Evolutionary conservation across 2,113 vertebrate species (phyloP), one percentile per base, ranked within the genome.

Genomic region (Syngnathoides biaculeatus): DNA sequence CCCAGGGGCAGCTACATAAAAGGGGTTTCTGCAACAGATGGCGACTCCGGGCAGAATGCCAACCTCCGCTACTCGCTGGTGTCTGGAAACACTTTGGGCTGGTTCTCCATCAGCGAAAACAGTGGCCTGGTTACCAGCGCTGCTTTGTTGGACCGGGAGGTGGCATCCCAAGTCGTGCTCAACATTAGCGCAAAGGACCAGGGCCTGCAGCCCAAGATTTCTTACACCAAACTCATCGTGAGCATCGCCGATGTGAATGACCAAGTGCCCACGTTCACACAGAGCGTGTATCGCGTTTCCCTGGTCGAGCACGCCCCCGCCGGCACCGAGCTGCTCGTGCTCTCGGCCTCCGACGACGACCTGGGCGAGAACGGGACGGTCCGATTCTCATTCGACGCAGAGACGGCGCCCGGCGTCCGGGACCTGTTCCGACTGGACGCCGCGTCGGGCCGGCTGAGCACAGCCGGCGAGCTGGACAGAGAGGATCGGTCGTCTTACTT

Each of bases 121-220:
- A 98, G 96, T 0, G 97, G 97, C 73, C 90, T 99, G 83, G 95
- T 99, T 67, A 98, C 96, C 85, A 97, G 94, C 0, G 86, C 92
- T 0, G 87, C 91, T 48, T 38, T 79, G 4, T 86, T 99, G 71
- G 95, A 99, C 84, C 86, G 96, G 12, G 97, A 99, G 85, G 89
- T 89, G 2, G 93, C 94, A 22, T 94, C 95, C 66, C 90, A 94
- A 77, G 86, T 99, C 57, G 93, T 95, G 47, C 91, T 99, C 52
- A 99, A 99, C 77, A 90, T 99, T 79, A 99, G 97, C 58, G 97
- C 97, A 71, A 94, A 94, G 39, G 97, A 98, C 90, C 97, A 97
- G 85, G 97, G 97, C 0, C 93, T 96, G 52, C 96, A 98, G 86
- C 97, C 97, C 71, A 94, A 93, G 69, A 90, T 98, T 26, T 96